Evolutionary conservation across 2,797 vertebrate species (phyloP), one percentile per base, ranked within the genome.

Genomic region (Chaunax sp.): DNA sequence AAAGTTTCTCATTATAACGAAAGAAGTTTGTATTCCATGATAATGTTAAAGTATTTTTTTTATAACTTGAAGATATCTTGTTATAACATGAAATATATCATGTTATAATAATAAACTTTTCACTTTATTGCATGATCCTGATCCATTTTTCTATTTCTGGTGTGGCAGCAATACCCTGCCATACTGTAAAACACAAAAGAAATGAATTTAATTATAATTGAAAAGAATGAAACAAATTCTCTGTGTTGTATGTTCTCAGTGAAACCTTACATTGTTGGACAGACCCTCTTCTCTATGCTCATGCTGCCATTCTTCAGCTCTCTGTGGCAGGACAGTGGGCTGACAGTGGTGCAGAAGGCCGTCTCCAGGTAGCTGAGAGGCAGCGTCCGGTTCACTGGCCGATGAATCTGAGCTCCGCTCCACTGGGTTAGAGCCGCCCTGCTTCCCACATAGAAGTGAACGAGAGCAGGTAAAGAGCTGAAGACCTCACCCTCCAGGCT

Each of bases 321-420:
- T 59, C 88, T 90, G 80, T 90, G 86, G 38, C 84, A 65, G 1
- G 87, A 57, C 1, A 93, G 92, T 38, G 92, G 90, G 66, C 90
- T 83, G 0, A 89, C 15, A 6, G 90, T 69, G 4, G 92, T 84
- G 0, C 92, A 85, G 0, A 97, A 96, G 64, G 94, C 93, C 65
- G 93, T 93, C 75, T 98, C 95, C 85, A 98, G 91, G 91, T 95
- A 94, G 37, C 93, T 91, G 69, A 98, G 90, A 0, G 97, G 97
- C 71, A 97, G 93, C 6, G 94, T 97, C 74, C 97, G 94, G 91
- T 96, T 97, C 56, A 97, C 95, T 0, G 97, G 96, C 62, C 87
- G 94, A 76, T 95, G 95, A 75, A 98, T 91, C 75, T 95, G 92
- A 69, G 95, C 95, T 0, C 94, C 90, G 0, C 95, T 97, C 87